phyloP scores from a whole-genome alignment of 92 coral and sea anemone genomes.

The Siderastrea siderea region DNA sequence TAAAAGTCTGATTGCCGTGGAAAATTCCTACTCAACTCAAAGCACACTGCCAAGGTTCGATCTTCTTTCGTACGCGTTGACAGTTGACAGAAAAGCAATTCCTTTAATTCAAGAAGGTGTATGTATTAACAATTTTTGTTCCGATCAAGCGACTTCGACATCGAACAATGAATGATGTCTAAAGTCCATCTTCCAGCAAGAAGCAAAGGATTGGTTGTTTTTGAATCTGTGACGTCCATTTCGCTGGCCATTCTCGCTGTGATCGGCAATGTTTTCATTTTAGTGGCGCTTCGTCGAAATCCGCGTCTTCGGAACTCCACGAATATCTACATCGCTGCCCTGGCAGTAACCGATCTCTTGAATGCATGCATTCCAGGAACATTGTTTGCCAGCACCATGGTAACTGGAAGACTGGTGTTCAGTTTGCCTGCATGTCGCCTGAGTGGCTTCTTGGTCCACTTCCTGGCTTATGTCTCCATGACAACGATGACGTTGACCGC shows the following conservation, averaged over 20 bases:
- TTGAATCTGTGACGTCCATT: conserved; percentile 24
- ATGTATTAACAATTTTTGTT: not conserved
- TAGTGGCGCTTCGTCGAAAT: conserved; percentile 28
- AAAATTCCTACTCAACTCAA: not conserved
- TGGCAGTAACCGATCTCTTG: conserved; percentile 35
- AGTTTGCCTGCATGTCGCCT: conserved; percentile 20
- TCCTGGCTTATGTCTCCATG: conserved; percentile 46
- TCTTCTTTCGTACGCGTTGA: not conserved
- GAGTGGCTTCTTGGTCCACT: conserved; percentile 52
- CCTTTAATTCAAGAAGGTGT: too few relatives aligned
- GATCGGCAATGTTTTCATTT: conserved; percentile 36
- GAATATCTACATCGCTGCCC: conserved; percentile 44
- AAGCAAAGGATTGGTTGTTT: conserved; percentile 6
- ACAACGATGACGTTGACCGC: conserved; percentile 55
- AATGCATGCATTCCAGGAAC: conserved; percentile 39
- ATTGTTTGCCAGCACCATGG: conserved; percentile 27
- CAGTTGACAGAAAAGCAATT: not conserved
- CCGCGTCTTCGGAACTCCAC: conserved; percentile 45
- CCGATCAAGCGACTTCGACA: not conserved
- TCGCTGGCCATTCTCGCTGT: conserved; percentile 17
- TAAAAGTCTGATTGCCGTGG: too few relatives aligned
- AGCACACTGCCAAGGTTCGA: not conserved
- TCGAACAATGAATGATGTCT: not conserved
- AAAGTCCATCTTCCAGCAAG: conserved; percentile 11
- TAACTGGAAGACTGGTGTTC: conserved; percentile 14